Evolutionary conservation across 2,113 vertebrate species (phyloP), one percentile per base, ranked within the genome.

Genomic region (Himantopus leucocephalus): DNA sequence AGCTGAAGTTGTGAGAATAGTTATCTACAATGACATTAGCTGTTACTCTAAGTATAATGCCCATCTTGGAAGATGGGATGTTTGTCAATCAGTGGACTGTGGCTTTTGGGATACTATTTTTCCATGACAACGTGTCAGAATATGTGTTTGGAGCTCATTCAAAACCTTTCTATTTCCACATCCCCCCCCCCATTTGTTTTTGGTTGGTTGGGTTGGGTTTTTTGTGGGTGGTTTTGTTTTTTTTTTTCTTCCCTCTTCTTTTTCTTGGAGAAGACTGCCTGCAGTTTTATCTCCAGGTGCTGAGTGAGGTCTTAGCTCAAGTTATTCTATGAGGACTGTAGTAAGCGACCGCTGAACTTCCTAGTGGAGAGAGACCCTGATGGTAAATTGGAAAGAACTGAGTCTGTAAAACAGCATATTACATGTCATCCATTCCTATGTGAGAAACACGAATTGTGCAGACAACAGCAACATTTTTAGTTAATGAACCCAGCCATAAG

Each of bases 401-500:
- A 64, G 41, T 30, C 71, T 88, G n/a, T 76, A 92, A 85, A 94
- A 80, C 48, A 93, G n/a, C 62, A 52, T 85, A 83, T 89, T 74
- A 34, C 90, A 19, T 85, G 82, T 79, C 88, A 77, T 74, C 45
- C 68, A 10, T 93, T 81, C 82, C 73, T 74, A 53, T 13, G 47
- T 15, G 71, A 77, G 59, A 63, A 92, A 50, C 55, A 39, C 0
- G 4, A 92, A 58, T 85, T 66, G 75, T 90, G 85, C 82, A 83
- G 85, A 83, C 53, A 88, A 50, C 62, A 93, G 92, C 75, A 92
- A n/a, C 47, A 8, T 66, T 94, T 95, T 93, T 68, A 66, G 22
- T 76, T 96, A 86, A 95, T 77, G 79, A 94, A 67, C 78, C 59
- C 68, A 88, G 34, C 82, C 68, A 10, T 90, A 68, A 79, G 88